Base-by-base conservation (phyloP, 1,140 invertebrate genomes). In the Holcopasites calliopsidis region DNA sequence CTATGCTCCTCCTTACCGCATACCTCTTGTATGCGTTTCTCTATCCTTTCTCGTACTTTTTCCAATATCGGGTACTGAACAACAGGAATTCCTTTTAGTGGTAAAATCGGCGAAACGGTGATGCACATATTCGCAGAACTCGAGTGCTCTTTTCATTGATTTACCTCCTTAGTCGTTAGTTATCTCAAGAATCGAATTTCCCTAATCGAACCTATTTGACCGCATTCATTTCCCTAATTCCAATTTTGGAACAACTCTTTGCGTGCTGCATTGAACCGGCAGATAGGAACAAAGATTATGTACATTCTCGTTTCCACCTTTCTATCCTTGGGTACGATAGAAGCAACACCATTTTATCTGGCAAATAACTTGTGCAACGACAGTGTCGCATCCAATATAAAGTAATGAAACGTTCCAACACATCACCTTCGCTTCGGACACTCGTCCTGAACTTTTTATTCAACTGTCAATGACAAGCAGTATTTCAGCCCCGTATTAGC, bases 361-460 rank as follows among this genome's bases (percentile, higher is more conserved):
- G n/a, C 21, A 10, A 44, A 11, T 44, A 58, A 44, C 28, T 38
- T 13, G 26, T 31, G 10, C 52, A 1, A 23, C 28, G n/a, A n/a
- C 64, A 80, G 73, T 77, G 82, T 85, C 79, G 62, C 80, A 64
- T 82, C 76, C 81, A 85, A 86, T 82, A 79, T 81, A 73, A 81
- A 79, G 52, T 75, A 73, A 85, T 86, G n/a, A n/a, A n/a, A n/a
- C n/a, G n/a, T n/a, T n/a, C n/a, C n/a, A n/a, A n/a, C n/a, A n/a
- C n/a, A n/a, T n/a, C n/a, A n/a, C n/a, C n/a, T n/a, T n/a, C n/a
- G n/a, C n/a, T n/a, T n/a, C n/a, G n/a, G n/a, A n/a, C n/a, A n/a
- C n/a, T n/a, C n/a, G n/a, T n/a, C n/a, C n/a, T n/a, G n/a, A n/a
- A n/a, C n/a, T n/a, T n/a, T n/a, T n/a, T n/a, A n/a, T 47, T 47